Conservation (phyloP, 2,797 vertebrate genomes). For the Leuciscus waleckii region DNA sequence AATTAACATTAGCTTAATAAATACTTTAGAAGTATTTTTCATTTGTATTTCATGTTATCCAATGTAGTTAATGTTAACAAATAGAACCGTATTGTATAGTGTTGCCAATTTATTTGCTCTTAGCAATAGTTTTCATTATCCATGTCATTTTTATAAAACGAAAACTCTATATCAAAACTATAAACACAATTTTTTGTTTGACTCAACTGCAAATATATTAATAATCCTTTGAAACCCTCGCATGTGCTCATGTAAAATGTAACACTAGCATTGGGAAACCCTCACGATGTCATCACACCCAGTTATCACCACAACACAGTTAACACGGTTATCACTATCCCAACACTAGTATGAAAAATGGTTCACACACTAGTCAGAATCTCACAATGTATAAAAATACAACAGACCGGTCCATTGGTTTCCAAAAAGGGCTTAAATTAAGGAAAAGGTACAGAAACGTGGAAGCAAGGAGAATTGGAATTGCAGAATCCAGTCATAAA, state of each 20-base stretch:
- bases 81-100: not conserved
- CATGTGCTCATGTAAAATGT: not conserved
- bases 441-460: not conserved
- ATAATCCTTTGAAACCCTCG: not conserved
- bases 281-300: not conserved
- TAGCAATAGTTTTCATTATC: not conserved
- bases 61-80: not conserved
- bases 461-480: not conserved
- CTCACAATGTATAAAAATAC: not conserved
- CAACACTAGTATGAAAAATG: not conserved
- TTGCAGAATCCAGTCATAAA: not conserved
- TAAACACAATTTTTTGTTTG: not conserved
- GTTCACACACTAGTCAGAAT: not conserved
- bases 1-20: not conserved
- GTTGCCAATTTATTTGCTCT: not conserved
- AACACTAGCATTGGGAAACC: not conserved
- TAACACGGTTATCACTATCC: not conserved
- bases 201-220: not conserved
- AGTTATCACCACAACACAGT: conserved; percentile 2
- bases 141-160: not conserved
- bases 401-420: not conserved
- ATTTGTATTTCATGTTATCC: no score
- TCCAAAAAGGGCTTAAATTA: not conserved
- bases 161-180: no score
- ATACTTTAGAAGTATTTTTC: no score